phyloP scores from a whole-genome alignment of 2,113 vertebrate genomes.

The Callopanchax toddi region DNA sequence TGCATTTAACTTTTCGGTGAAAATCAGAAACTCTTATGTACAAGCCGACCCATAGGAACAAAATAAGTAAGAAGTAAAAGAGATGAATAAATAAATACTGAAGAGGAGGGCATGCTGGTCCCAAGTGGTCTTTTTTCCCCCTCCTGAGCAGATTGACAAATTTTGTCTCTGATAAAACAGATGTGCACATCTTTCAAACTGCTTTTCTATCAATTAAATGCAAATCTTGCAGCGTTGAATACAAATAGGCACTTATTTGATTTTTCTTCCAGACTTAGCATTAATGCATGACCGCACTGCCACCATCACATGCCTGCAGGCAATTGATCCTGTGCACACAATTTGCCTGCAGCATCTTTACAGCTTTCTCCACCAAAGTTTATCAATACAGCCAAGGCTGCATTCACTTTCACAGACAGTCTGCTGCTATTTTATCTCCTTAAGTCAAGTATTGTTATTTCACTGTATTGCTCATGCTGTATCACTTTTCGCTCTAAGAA shows the following conservation, averaged over 20 bases:
- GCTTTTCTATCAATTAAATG: slow-evolving; percentile 41
- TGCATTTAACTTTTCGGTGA: neutral
- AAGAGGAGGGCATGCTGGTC: slow-evolving; percentile 1
- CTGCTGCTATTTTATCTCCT: slow-evolving; percentile 1
- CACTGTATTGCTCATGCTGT: neutral
- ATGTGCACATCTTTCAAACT: slow-evolving; percentile 6
- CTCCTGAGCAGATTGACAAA: neutral
- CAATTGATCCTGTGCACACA: slow-evolving; percentile 12
- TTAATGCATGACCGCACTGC: slow-evolving; percentile 2
- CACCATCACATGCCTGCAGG: slow-evolving; percentile 9
- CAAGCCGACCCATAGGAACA: neutral
- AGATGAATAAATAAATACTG: neutral
- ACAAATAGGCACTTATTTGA: slow-evolving; percentile 43
- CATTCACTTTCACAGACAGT: neutral
- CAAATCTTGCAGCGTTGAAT: slow-evolving; percentile 50
- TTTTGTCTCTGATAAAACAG: slow-evolving; percentile 35
- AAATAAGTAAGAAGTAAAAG: neutral
- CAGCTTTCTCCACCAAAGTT: neutral
- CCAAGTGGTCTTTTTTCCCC: slow-evolving; percentile 12
- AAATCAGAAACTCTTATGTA: neutral
- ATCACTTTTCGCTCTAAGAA: neutral
- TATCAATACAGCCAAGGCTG: neutral
- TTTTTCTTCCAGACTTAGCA: slow-evolving; percentile 21
- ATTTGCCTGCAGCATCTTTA: slow-evolving; percentile 6
- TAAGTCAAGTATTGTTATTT: neutral